Base-by-base conservation (phyloP, 2,113 vertebrate genomes). In the Gavia stellata region DNA sequence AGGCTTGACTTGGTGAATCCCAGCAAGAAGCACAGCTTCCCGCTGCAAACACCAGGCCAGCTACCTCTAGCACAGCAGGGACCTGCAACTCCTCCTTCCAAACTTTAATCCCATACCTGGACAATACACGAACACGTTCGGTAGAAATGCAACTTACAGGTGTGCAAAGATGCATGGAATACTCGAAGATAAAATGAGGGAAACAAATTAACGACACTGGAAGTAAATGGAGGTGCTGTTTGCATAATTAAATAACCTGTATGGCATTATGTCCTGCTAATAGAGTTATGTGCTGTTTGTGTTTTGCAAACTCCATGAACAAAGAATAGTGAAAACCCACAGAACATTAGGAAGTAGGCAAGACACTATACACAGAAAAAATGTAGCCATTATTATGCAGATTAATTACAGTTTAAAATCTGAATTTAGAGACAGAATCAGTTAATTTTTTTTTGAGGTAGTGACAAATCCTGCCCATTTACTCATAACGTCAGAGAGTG, bases 101-200 rank as follows among this genome's bases (percentile, higher is more conserved):
- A 52, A 56, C 36, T 34, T 47, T 36, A 67, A 58, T 24, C 44
- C 31, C 42, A 15, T 13, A 34, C 42, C 63, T 29, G 28, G 70
- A 18, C n/a, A 26, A 56, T 6, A 36, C 2, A 7, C 0, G 13
- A 88, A 58, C 13, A 31, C 1, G 0, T 26, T 38, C 1, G 1
- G n/a, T 7, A 66, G 47, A 88, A 77, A 55, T 7, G 20, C 61
- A 55, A 34, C 40, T 4, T 21, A 14, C 1, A 17, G 59, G 38
- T 7, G 17, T 0, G 1, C 55, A 66, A 70, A 82, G 61, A 36
- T 14, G 33, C 14, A 29, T 1, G 23, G 61, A 65, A 59, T 49
- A 38, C 25, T 53, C 47, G 47, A 85, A 62, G 70, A 29, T 31
- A 78, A 85, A 68, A 68, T 0, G 2, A 62, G 19, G 36, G 65